Conservation (phyloP, 2,888 invertebrate genomes). For the Coelopa pilipes region DNA sequence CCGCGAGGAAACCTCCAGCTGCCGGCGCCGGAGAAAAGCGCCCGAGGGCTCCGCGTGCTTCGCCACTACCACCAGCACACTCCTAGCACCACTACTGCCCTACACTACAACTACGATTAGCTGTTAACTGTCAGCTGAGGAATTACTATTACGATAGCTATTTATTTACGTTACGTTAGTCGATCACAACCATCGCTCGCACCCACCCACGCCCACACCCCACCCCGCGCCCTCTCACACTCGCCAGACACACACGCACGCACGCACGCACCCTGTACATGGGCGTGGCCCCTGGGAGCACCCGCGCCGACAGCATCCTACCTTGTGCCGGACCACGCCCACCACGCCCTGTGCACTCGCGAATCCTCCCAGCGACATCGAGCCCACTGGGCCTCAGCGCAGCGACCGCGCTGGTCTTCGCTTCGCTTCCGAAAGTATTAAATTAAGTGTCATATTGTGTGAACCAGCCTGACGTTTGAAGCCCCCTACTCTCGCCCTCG, state of each 20-base stretch:
- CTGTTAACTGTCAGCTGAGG: slow-evolving; percentile 15
- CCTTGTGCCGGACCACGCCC: too few species aligned
- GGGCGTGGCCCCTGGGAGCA: too few species aligned
- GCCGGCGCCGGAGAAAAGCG: slow-evolving; percentile 64
- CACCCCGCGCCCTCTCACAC: slow-evolving; percentile 3
- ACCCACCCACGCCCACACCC: background rate
- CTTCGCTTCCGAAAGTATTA: slow-evolving; percentile 63
- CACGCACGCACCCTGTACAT: too few species aligned
- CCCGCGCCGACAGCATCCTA: too few species aligned
- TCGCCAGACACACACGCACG: too few species aligned
- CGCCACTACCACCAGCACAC: too few species aligned
- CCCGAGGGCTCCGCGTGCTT: background rate
- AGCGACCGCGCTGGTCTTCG: too few species aligned
- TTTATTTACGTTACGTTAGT: background rate
- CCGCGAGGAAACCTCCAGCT: slow-evolving; percentile 67
- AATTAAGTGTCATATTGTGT: slow-evolving; percentile 65
- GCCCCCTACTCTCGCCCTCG: slow-evolving; percentile 16
- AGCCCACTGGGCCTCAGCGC: too few species aligned
- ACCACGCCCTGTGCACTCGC: too few species aligned
- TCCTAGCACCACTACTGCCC: too few species aligned
- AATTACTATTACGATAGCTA: slow-evolving; percentile 13
- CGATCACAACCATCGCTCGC: slow-evolving; percentile 11
- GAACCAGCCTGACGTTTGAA: slow-evolving; percentile 40
- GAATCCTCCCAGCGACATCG: too few species aligned
- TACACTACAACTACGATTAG: too few species aligned